phyloP scores from a whole-genome alignment of 1,140 invertebrate genomes.

The Pseudomyrmex pallidus region DNA sequence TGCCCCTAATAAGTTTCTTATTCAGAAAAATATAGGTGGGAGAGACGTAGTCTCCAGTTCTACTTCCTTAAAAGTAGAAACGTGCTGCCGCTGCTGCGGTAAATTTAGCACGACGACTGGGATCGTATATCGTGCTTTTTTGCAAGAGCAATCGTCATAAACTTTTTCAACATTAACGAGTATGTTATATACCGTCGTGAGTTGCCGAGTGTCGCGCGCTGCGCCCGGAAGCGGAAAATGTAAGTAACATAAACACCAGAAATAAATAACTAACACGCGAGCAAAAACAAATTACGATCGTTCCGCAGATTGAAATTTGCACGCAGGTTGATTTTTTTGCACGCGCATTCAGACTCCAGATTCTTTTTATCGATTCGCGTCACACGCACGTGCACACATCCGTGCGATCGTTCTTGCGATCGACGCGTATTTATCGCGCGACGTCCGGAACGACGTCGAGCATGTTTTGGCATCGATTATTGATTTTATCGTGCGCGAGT shows the following conservation, averaged over 20 bases:
- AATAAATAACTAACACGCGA: slow-evolving; percentile 53
- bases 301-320: slow-evolving; percentile 58
- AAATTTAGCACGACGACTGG: slow-evolving; percentile 41
- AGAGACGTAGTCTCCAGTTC: slow-evolving; percentile 18
- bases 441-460: slow-evolving; percentile 61
- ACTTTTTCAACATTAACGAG: slow-evolving; percentile 59
- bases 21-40: slow-evolving; percentile 11
- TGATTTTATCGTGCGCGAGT: slow-evolving; percentile 71
- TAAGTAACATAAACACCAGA: slow-evolving; percentile 40
- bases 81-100: slow-evolving; percentile 46
- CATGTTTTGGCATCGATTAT: slow-evolving; percentile 69
- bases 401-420: slow-evolving; percentile 35
- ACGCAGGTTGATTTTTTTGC: slow-evolving; percentile 44
- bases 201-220: slow-evolving; percentile 19
- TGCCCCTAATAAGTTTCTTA: slow-evolving; percentile 17
- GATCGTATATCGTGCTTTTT: slow-evolving; percentile 35
- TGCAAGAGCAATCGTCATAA: slow-evolving; percentile 37
- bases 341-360: slow-evolving; percentile 38
- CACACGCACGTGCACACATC: slow-evolving; percentile 18
- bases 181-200: slow-evolving; percentile 22
- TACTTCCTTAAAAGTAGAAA: slow-evolving; percentile 42
- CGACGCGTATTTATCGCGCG: slow-evolving; percentile 68
- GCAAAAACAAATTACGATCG: background rate
- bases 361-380: slow-evolving; percentile 68
- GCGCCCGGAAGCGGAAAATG: slow-evolving; percentile 20